Evolutionary conservation across 2,888 invertebrate species (phyloP).

Genomic region (Lamellibrachia satsuma): DNA sequence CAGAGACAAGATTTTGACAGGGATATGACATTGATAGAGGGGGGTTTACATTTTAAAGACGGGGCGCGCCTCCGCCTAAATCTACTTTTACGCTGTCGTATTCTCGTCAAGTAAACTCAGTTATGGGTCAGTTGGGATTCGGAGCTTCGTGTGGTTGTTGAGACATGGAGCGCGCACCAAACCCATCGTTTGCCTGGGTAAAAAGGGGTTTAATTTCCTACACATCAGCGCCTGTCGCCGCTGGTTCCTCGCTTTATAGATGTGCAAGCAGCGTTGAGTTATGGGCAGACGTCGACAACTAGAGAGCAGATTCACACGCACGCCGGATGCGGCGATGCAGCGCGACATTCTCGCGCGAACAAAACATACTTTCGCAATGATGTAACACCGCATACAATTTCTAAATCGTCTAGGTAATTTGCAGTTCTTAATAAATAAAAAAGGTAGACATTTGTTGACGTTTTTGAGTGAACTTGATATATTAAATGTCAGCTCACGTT

Average conservation of each 20-base stretch:
- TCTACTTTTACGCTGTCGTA: not conserved
- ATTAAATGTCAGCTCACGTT: not conserved
- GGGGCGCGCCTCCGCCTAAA: not conserved
- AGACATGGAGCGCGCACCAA: too few relatives aligned
- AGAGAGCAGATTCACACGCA: not conserved
- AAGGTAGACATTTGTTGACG: not conserved
- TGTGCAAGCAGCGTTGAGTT: not conserved
- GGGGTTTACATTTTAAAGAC: not conserved
- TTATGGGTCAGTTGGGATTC: not conserved
- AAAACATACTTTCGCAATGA: not conserved
- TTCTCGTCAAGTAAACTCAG: not conserved
- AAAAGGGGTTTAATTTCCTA: not conserved
- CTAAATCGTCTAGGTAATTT: not conserved
- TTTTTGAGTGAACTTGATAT: not conserved
- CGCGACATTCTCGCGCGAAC: not conserved
- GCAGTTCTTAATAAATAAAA: not conserved
- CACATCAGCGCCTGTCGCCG: not conserved
- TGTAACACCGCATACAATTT: not conserved
- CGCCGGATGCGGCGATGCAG: not conserved
- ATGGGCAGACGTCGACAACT: not conserved
- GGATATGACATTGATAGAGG: not conserved
- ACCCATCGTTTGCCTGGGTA: not conserved
- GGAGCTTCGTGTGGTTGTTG: too few relatives aligned
- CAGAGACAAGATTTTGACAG: not conserved
- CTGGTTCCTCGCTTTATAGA: not conserved